Percentiles rank a stretch among this genome's conserved stretches.
phyloP scores from a whole-genome alignment of 2,797 vertebrate species.

The Anableps anableps region DNA sequence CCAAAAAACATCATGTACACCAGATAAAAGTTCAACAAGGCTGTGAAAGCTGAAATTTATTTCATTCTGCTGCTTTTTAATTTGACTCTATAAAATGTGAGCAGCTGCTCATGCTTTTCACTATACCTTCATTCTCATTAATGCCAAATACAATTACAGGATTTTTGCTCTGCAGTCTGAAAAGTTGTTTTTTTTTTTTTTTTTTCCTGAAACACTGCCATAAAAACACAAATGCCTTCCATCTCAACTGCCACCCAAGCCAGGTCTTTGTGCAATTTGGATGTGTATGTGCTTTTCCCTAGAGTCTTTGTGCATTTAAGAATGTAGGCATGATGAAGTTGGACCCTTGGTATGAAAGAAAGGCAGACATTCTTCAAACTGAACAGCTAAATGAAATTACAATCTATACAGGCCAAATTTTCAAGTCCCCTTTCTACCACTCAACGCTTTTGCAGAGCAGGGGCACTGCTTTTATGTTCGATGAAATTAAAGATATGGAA shows the following conservation, averaged over 20 bases:
- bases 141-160: too few relatives aligned
- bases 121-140: too few relatives aligned
- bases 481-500: background rate
- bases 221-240: background rate
- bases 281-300: background rate
- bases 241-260: background rate
- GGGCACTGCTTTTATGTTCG: background rate
- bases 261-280: background rate
- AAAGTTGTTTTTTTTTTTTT: too few relatives aligned
- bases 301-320: too few relatives aligned
- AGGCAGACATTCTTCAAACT: background rate
- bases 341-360: background rate
- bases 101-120: too few relatives aligned
- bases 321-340: background rate
- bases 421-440: background rate
- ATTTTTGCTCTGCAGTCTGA: too few relatives aligned
- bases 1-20: too few relatives aligned
- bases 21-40: too few relatives aligned
- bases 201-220: too few relatives aligned
- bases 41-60: too few relatives aligned
- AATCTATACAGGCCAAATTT: background rate
- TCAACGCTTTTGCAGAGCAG: background rate
- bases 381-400: background rate
- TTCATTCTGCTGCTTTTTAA: too few relatives aligned
- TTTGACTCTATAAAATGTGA: too few relatives aligned